Evolutionary conservation across 2,113 vertebrate genomes (phyloP).

Genomic region (Pseudolaguvia tuberculata): DNA sequence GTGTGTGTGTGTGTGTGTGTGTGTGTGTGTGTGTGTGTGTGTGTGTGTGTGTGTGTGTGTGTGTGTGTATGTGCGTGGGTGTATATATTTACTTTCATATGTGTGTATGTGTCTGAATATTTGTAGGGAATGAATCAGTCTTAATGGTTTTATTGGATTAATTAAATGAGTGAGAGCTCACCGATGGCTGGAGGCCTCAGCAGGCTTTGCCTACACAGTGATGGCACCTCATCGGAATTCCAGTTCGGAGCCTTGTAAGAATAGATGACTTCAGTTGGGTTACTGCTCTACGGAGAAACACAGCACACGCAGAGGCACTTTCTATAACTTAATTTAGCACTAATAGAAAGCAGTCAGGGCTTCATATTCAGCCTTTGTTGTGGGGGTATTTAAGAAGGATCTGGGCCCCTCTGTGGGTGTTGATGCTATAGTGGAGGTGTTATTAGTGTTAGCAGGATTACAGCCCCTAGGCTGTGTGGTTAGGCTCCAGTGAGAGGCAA

Average conservation of each 20-base stretch:
- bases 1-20: too few species aligned
- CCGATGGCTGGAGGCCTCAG: constrained; percentile 56
- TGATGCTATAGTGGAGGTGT: constrained; percentile 44
- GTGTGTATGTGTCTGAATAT: neutral
- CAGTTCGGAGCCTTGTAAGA: constrained; percentile 59
- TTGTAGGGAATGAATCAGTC: constrained; percentile 43
- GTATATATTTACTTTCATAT: constrained; percentile 1
- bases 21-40: too few species aligned
- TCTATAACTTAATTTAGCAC: constrained; percentile 71
- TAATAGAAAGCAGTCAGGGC: constrained; percentile 72
- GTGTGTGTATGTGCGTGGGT: too few species aligned
- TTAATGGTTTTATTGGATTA: constrained; percentile 69
- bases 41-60: too few species aligned
- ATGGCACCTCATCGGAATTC: constrained; percentile 57
- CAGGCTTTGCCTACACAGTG: constrained; percentile 40
- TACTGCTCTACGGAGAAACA: constrained; percentile 49
- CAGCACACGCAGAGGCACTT: constrained; percentile 37
- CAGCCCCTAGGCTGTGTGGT: constrained; percentile 37
- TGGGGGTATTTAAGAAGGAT: constrained; percentile 43
- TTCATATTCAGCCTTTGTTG: constrained; percentile 49
- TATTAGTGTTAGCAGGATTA: constrained; percentile 54
- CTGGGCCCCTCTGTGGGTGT: constrained; percentile 41
- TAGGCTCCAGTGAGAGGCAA: constrained; percentile 22
- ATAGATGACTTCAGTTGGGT: constrained; percentile 66
- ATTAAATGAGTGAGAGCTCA: constrained; percentile 59